These are phyloP conservation scores for Caenorhabditis virilis DNA, from an alignment of 2,888 invertebrate genomes.

Conservation along the genomic window DNA sequence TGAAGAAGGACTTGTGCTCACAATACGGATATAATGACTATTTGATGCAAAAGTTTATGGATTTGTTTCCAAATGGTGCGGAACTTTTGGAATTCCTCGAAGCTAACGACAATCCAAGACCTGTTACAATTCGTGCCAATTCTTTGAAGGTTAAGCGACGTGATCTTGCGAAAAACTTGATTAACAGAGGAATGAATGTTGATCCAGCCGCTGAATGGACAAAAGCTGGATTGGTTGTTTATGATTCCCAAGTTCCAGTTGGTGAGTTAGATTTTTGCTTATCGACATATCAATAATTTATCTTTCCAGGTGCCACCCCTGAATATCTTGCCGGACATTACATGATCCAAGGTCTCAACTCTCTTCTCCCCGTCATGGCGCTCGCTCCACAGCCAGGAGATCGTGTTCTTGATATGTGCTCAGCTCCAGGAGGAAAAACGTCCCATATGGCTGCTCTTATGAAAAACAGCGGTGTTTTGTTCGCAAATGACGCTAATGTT, in stretches of 20 bases:
- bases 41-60: conserved; percentile 87
- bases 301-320: conserved; percentile 93
- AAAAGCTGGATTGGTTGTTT: conserved; percentile 93
- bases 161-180: conserved; percentile 77
- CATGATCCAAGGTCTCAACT: conserved; percentile 81
- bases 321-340: conserved; percentile 98
- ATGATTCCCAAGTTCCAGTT: conserved; percentile 91
- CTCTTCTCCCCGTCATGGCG: conserved; percentile 95
- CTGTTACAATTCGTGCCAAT: conserved; percentile 92
- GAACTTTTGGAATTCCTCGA: conserved; percentile 88
- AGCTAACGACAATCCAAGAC: conserved; percentile 91
- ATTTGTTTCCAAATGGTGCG: conserved; percentile 78
- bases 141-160: conserved; percentile 80
- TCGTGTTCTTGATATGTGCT: conserved; percentile 88
- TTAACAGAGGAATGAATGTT: conserved; percentile 93
- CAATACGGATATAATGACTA: conserved; percentile 97
- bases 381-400: conserved; percentile 85
- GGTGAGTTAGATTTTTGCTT: no score
- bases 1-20: conserved; percentile 81
- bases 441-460: conserved; percentile 94
- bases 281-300: no score
- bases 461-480: conserved; percentile 88
- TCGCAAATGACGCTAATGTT: conserved; percentile 90
- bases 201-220: conserved; percentile 99
- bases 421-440: conserved; percentile 98